Base-by-base conservation (phyloP, 2,888 invertebrate species). In the Sphecodes monilicornis region DNA sequence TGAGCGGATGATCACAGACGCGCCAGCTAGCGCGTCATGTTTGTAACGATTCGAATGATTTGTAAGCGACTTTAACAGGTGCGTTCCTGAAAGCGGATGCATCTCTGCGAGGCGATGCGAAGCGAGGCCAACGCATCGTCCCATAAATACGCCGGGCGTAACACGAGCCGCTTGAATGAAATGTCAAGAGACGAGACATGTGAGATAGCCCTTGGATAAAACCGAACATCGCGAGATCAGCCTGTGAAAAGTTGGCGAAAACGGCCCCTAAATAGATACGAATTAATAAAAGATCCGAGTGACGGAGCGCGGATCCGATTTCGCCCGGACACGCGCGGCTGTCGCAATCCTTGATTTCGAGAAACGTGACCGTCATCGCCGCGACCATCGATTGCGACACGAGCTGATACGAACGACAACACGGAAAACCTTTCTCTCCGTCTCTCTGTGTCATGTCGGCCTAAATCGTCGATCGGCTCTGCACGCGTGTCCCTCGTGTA, bases 351-450 rank as follows among this genome's bases (percentile, higher is more conserved):
- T 80, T 82, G 82, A 89, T 90, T 90, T 87, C 86, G 87, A 80
- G 71, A 88, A 86, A 89, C 85, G 86, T 85, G 91, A 90, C 86
- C 79, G 80, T 79, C 80, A 78, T 79, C 73, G 80, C 22, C 75
- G 64, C 18, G 54, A 50, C 64, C 80, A 16, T 39, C 43, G 60
- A 79, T 92, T 92, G 90, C 91, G 78, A 91, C 90, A 92, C 70
- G 68, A 1, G 85, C 80, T 77, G 89, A 90, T 91, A 92, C 90
- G 64, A 32, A 32, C 64, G 89, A 91, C 92, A 91, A 91, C 88
- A 87, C 89, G 92, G 90, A 92, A 92, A 92, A 90, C 90, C 90
- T 91, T 91, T 91, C 90, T 90, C 89, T 76, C 16, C 22, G 50
- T 10, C 22, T 50, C 22, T 50, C 50, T 22, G 50, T 50, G 50